These are phyloP conservation scores for Coregonus ussuriensis DNA, from an alignment of 2,797 vertebrate genomes.

Conservation along the genomic window DNA sequence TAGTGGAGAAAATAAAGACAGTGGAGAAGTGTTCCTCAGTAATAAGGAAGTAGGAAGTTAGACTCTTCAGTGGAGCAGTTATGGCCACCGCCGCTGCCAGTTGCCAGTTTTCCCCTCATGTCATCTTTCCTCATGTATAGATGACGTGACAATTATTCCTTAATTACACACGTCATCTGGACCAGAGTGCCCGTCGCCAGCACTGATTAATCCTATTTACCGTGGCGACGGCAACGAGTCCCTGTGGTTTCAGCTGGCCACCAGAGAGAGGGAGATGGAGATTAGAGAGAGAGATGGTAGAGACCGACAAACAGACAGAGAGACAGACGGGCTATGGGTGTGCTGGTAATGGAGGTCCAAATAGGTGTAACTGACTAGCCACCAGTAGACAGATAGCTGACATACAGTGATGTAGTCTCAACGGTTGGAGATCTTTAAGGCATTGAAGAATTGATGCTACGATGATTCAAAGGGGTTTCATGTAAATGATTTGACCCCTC, in stretches of 20 bases:
- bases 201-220: conserved; percentile 82
- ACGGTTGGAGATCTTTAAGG: neutral
- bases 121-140: conserved; percentile 82
- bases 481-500: conserved; percentile 47
- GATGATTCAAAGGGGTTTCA: conserved; percentile 37
- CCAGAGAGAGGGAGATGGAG: conserved; percentile 41
- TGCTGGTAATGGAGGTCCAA: neutral
- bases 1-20: conserved; percentile 53
- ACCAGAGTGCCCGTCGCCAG: conserved; percentile 74
- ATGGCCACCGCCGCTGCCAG: conserved; percentile 54
- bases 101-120: conserved; percentile 36
- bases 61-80: conserved; percentile 42
- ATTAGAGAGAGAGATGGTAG: conserved; percentile 29
- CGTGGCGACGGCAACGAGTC: conserved; percentile 70
- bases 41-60: conserved; percentile 50
- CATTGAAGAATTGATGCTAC: conserved; percentile 4
- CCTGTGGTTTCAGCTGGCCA: conserved; percentile 58
- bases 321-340: neutral
- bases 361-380: neutral
- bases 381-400: neutral
- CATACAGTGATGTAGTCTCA: neutral
- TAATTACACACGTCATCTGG: conserved; percentile 85
- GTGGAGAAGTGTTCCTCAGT: conserved; percentile 52
- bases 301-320: conserved; percentile 33
- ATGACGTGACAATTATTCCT: conserved; percentile 84